A percentile compares a stretch with the other conserved stretches of the same genome.
Conservation (phyloP, 2,797 vertebrate species). For the Carapus acus region DNA sequence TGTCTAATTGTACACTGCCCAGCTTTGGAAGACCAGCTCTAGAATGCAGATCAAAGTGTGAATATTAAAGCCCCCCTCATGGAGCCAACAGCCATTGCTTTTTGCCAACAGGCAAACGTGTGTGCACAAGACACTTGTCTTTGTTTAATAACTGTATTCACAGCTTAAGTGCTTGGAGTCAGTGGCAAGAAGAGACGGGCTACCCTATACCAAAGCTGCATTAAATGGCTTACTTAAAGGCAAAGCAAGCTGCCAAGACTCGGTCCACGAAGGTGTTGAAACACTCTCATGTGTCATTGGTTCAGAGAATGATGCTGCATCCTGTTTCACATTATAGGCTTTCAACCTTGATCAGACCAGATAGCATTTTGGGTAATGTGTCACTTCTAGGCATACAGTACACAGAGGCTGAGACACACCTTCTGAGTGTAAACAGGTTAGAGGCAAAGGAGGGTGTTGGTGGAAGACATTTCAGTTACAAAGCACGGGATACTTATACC, state of each 20-base stretch:
- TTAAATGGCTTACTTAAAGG: conserved; percentile 18
- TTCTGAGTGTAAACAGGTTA: too few relatives aligned
- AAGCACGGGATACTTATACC: too few relatives aligned
- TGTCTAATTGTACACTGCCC: background rate
- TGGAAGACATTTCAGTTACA: too few relatives aligned
- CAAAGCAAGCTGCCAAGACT: conserved; percentile 12
- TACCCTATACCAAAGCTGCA: conserved; percentile 8
- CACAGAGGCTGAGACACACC: too few relatives aligned
- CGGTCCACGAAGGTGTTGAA: conserved; percentile 20
- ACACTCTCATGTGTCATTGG: conserved; percentile 12
- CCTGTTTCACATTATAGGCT: conserved; percentile 15
- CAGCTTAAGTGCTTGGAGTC: conserved; percentile 21
- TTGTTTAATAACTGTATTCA: conserved; percentile 21
- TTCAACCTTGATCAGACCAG: too few relatives aligned
- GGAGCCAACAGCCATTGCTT: background rate
- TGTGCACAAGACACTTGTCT: conserved; percentile 5
- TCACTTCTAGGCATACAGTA: too few relatives aligned
- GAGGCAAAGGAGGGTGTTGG: too few relatives aligned
- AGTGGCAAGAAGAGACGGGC: conserved; percentile 7
- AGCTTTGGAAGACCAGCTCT: background rate
- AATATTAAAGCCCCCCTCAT: conserved; percentile 1
- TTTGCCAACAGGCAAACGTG: conserved; percentile 2
- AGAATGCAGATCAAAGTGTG: background rate
- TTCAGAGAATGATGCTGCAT: conserved; percentile 7
- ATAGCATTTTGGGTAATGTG: too few relatives aligned